These are phyloP conservation scores for Vireo altiloquus DNA, from an alignment of 2,113 vertebrate genomes.

Conservation along the genomic window DNA sequence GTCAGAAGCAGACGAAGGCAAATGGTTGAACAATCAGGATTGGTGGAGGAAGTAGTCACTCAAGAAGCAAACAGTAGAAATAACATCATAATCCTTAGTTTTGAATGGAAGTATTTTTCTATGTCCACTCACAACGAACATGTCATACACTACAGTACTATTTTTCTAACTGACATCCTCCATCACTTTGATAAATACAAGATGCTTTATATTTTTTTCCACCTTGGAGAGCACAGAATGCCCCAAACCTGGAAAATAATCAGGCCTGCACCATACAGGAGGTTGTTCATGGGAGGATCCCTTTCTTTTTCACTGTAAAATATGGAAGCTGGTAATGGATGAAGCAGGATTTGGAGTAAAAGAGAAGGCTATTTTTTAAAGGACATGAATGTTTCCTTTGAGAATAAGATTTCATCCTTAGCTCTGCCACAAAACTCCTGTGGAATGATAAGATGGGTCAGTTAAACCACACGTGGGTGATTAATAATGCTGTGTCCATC, in stretches of 20 bases:
- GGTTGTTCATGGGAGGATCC: not conserved
- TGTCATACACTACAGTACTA: not conserved
- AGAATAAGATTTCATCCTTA: not conserved
- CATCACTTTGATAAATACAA: not conserved
- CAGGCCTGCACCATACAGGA: not conserved
- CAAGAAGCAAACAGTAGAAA: not conserved
- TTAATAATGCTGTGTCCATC: not conserved
- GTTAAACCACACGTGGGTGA: fast-evolving
- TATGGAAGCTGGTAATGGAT: not conserved
- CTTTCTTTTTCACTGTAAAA: not conserved
- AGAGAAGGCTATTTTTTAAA: not conserved
- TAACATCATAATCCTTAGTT: not conserved
- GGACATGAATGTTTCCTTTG: not conserved
- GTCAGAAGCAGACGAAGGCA: not conserved
- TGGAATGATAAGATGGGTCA: not conserved
- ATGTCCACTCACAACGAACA: not conserved
- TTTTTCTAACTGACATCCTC: not conserved
- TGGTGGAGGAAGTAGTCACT: fast-evolving
- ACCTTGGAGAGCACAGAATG: not conserved
- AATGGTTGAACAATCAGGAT: not conserved
- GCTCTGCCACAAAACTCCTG: not conserved
- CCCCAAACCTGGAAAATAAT: not conserved
- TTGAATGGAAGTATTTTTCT: not conserved
- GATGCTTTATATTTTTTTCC: not conserved
- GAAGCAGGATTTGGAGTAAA: not conserved